Evolutionary conservation across 1,140 invertebrate genomes (phyloP).

Genomic region (Drosophila malerkotliana): DNA sequence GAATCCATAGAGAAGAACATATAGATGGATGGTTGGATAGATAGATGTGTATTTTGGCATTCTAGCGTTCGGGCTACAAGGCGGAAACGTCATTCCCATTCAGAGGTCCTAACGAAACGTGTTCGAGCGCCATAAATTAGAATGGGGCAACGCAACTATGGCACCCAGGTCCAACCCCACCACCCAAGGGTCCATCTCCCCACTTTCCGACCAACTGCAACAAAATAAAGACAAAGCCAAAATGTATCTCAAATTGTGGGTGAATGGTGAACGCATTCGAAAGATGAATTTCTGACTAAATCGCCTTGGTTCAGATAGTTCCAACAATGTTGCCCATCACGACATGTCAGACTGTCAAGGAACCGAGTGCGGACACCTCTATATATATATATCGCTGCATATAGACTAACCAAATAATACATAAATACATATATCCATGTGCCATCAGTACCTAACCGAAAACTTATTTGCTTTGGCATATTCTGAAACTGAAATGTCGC

Average conservation of each 20-base stretch:
- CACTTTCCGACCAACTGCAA: conserved; percentile 32
- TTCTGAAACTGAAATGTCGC: conserved; percentile 55
- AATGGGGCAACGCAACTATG: conserved; percentile 53
- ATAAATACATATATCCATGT: conserved; percentile 23
- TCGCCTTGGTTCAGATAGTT: conserved; percentile 39
- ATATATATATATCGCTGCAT: conserved; percentile 24
- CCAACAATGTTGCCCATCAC: conserved; percentile 49
- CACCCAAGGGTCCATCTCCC: conserved; percentile 14
- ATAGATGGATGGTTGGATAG: conserved; percentile 22
- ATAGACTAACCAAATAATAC: conserved; percentile 15
- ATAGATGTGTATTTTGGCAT: conserved; percentile 30
- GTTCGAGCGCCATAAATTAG: conserved; percentile 75
- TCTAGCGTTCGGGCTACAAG: conserved; percentile 11
- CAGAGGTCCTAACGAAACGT: conserved; percentile 49
- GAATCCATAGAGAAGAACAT: conserved; percentile 23
- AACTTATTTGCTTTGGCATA: conserved; percentile 71
- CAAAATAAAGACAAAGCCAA: conserved; percentile 42
- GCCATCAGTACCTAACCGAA: conserved; percentile 14
- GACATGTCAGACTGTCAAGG: conserved; percentile 46
- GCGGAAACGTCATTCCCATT: conserved; percentile 51
- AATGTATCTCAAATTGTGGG: conserved; percentile 32
- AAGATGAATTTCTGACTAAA: conserved; percentile 12
- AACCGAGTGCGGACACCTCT: conserved; percentile 31
- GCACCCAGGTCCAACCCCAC: conserved; percentile 26
- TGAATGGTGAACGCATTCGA: conserved; percentile 53